Percentiles rank a stretch among this genome's conserved stretches.
Evolutionary conservation across 2,113 vertebrate species (phyloP).

Genomic region (Rhynchomys soricoides): DNA sequence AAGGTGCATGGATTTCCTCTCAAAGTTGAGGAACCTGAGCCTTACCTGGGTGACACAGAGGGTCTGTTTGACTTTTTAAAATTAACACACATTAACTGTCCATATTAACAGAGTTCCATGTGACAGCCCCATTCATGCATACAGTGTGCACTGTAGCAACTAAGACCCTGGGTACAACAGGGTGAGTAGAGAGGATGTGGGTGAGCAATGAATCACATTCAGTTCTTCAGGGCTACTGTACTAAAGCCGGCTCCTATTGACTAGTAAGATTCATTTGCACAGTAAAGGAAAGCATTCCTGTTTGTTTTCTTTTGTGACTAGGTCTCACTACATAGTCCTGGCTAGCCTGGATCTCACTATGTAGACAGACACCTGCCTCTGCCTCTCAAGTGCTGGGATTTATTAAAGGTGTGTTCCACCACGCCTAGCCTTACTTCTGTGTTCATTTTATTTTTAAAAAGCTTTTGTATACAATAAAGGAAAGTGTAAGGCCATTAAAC

Average conservation of each 20-base stretch:
- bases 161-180: not conserved
- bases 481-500: not conserved
- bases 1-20: not conserved
- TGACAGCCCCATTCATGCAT: not conserved
- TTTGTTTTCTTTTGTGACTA: not conserved
- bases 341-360: not conserved
- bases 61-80: not conserved
- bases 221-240: not conserved
- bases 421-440: not conserved
- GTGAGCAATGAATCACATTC: rapidly evolving
- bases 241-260: not conserved
- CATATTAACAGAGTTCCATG: not conserved
- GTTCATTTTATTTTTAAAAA: not conserved
- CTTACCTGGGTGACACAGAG: not conserved
- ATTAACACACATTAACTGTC: not conserved
- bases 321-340: not conserved
- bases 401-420: not conserved
- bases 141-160: not conserved
- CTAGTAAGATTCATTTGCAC: not conserved
- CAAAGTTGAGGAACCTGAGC: not conserved
- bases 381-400: not conserved
- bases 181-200: not conserved
- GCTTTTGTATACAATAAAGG: not conserved
- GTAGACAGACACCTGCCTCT: not conserved
- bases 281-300: not conserved